Conservation (phyloP, 2,888 invertebrate genomes). For the Helicoverpa assulta region DNA sequence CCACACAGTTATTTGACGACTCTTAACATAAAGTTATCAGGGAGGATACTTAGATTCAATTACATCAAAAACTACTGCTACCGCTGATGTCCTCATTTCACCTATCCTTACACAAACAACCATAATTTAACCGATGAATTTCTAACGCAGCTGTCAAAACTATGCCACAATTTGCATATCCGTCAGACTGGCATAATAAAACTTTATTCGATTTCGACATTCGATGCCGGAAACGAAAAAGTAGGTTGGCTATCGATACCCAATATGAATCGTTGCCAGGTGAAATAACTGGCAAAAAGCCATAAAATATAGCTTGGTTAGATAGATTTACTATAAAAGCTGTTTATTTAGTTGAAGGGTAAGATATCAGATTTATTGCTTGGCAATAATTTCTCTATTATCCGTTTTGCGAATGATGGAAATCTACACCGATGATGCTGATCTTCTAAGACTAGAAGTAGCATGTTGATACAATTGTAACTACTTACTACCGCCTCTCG, state of each 20-base stretch:
- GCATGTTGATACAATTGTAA: no score
- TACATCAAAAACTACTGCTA: no score
- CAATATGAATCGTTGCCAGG: conserved; percentile 41
- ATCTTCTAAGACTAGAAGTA: not conserved
- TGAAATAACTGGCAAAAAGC: conserved; percentile 40
- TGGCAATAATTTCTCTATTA: not conserved
- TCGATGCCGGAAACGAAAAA: conserved; percentile 37
- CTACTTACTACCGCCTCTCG: no score
- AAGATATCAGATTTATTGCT: conserved; percentile 24
- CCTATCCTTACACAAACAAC: conserved; percentile 9
- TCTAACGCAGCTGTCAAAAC: conserved; percentile 40
- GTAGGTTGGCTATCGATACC: conserved; percentile 37
- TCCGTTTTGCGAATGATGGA: not conserved
- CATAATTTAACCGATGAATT: conserved; percentile 19
- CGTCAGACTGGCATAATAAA: conserved; percentile 29
- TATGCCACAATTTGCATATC: conserved; percentile 31
- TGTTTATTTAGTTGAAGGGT: conserved; percentile 28
- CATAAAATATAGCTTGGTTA: conserved; percentile 29
- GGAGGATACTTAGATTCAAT: no score
- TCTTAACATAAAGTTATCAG: no score
- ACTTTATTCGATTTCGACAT: conserved; percentile 25
- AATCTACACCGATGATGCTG: not conserved
- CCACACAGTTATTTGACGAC: no score
- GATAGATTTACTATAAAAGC: conserved; percentile 24
- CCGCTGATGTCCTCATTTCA: not conserved